Evolutionary conservation across 2,797 vertebrate species (phyloP).

Genomic region (Trachurus trachurus): DNA sequence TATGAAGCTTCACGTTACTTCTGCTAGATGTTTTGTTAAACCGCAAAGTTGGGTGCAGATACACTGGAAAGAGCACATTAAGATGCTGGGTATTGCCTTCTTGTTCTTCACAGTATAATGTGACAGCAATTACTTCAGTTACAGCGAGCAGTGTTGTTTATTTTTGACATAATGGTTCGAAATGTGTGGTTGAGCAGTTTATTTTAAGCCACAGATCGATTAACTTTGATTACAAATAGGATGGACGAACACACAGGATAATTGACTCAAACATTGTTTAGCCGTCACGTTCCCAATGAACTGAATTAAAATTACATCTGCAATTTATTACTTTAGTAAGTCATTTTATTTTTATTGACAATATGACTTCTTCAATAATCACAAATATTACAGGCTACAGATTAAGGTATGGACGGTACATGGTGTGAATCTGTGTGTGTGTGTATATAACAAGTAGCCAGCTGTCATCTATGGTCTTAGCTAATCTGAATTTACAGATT

Average conservation of each 20-base stretch:
- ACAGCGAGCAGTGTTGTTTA: slow-evolving; percentile 24
- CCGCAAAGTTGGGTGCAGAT: slow-evolving; percentile 56
- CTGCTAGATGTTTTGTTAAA: slow-evolving; percentile 62
- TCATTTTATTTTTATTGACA: neutral
- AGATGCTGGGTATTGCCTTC: slow-evolving; percentile 36
- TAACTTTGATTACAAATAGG: slow-evolving; percentile 1
- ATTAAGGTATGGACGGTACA: neutral
- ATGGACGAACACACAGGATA: too few relatives aligned
- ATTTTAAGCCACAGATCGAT: slow-evolving; percentile 21
- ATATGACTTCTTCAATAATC: neutral
- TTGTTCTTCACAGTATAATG: slow-evolving; percentile 38
- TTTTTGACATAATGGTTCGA: slow-evolving; percentile 33
- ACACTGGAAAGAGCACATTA: slow-evolving; percentile 48
- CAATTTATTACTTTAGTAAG: neutral
- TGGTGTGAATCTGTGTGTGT: neutral
- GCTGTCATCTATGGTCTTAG: neutral
- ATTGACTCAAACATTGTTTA: too few relatives aligned
- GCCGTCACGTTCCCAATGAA: neutral
- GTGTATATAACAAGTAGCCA: slow-evolving; percentile 2
- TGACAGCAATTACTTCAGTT: slow-evolving; percentile 41
- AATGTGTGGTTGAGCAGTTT: slow-evolving; percentile 25
- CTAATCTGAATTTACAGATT: slow-evolving; percentile 16
- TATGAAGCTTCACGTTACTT: slow-evolving; percentile 60
- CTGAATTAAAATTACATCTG: neutral
- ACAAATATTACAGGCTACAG: neutral